Conservation (phyloP, 2,797 vertebrate species). For the Harpagifer antarcticus region DNA sequence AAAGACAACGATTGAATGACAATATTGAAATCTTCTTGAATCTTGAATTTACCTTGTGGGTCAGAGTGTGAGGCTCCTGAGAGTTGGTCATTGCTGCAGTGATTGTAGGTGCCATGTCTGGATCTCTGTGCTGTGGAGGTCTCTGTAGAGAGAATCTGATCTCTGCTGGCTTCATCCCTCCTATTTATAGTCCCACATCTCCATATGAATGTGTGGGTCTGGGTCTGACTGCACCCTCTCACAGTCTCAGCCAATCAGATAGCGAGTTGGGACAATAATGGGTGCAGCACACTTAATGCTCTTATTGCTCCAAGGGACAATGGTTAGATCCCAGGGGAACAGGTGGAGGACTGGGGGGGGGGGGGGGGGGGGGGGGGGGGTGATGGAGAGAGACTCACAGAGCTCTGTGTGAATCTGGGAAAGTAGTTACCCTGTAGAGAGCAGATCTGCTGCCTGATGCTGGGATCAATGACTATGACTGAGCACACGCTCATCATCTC, state of each 20-base stretch:
- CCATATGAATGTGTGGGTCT: conserved; percentile 72
- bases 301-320: conserved; percentile 49
- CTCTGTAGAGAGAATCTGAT: conserved; percentile 65
- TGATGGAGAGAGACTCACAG: conserved; percentile 36
- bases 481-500: conserved; percentile 1
- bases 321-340: no score
- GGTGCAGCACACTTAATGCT: conserved; percentile 48
- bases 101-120: conserved; percentile 80
- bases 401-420: conserved; percentile 68
- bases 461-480: not conserved
- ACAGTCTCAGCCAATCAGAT: conserved; percentile 5
- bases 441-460: conserved; percentile 43
- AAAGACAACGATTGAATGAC: not conserved
- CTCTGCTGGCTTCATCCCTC: conserved; percentile 51
- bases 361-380: conserved; percentile 41
- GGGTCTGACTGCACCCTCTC: conserved; percentile 21
- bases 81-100: conserved; percentile 58
- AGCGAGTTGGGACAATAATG: conserved; percentile 65
- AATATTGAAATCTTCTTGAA: not conserved
- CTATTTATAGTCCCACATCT: conserved; percentile 85
- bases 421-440: conserved; percentile 64
- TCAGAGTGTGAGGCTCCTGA: conserved; percentile 68
- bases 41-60: conserved; percentile 75
- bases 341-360: conserved; percentile 46
- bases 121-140: conserved; percentile 72